Conservation (phyloP, 2,113 vertebrate genomes). For the Hoplias malabaricus region DNA sequence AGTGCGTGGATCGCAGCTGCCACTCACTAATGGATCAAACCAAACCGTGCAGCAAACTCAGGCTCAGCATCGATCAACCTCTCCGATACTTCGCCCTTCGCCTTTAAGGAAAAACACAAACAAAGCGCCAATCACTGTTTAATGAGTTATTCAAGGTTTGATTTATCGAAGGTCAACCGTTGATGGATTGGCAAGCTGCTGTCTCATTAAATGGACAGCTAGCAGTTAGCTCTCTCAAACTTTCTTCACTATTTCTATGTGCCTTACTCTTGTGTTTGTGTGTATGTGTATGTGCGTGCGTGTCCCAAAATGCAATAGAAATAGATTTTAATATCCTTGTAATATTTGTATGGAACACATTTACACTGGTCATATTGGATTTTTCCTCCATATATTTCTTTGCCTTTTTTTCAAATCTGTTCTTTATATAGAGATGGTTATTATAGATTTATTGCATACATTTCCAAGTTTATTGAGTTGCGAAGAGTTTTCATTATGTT, state of each 20-base stretch:
- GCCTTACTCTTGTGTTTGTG: constrained; percentile 6
- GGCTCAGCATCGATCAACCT: constrained; percentile 56
- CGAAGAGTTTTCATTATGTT: constrained; percentile 40
- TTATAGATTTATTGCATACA: constrained; percentile 32
- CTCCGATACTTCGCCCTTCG: constrained; percentile 57
- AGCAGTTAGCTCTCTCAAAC: constrained; percentile 60
- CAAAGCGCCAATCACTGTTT: constrained; percentile 60
- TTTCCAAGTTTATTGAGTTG: constrained; percentile 38
- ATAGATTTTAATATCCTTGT: constrained; percentile 53
- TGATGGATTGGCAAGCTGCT: constrained; percentile 58
- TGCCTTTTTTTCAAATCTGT: constrained; percentile 26
- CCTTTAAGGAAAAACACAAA: constrained; percentile 51
- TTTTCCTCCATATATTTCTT: neutral
- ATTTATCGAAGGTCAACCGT: constrained; percentile 69
- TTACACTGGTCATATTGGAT: constrained; percentile 43
- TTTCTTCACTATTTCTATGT: constrained; percentile 3
- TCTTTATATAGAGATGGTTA: constrained; percentile 42
- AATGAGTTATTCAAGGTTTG: constrained; percentile 69
- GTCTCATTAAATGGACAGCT: constrained; percentile 54
- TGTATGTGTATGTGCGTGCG: constrained; percentile 30
- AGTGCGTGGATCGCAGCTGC: constrained; percentile 42
- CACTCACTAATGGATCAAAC: constrained; percentile 55
- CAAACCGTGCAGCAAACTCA: constrained; percentile 47
- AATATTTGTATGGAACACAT: constrained; percentile 43
- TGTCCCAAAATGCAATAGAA: constrained; percentile 42